These are phyloP conservation scores for Drosophila ezoana DNA, from an alignment of 2,888 invertebrate species.

Conservation along the genomic window DNA sequence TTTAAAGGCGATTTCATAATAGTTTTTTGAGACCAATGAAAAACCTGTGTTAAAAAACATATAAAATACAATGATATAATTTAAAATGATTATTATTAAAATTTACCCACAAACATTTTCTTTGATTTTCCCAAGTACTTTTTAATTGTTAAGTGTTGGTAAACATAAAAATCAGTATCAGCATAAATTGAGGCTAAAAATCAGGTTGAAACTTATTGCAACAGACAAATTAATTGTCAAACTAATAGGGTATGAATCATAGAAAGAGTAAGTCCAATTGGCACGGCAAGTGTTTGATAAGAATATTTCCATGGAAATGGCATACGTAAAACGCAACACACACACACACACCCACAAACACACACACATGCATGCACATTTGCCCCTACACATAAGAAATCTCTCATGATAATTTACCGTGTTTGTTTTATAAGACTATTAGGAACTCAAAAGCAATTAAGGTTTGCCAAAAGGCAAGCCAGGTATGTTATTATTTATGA, in stretches of 20 bases:
- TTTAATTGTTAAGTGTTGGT: too few relatives aligned
- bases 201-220: neutral
- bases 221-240: neutral
- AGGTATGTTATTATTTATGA: conserved; percentile 57
- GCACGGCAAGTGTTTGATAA: conserved; percentile 53
- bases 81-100: too few relatives aligned
- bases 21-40: too few relatives aligned
- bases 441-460: conserved; percentile 63
- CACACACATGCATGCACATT: neutral
- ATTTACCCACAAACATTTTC: too few relatives aligned
- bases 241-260: conserved; percentile 19
- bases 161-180: too few relatives aligned
- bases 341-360: neutral
- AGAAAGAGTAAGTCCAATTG: conserved; percentile 34
- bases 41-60: too few relatives aligned
- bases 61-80: too few relatives aligned
- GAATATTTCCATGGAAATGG: conserved; percentile 49
- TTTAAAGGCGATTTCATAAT: too few relatives aligned
- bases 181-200: too few relatives aligned
- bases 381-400: conserved; percentile 30
- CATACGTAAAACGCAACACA: conserved; percentile 6
- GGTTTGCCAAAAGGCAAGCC: conserved; percentile 48
- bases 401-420: conserved; percentile 58
- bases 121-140: too few relatives aligned
- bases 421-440: conserved; percentile 67